Percentiles rank a stretch among this genome's conserved stretches.
phyloP scores from a whole-genome alignment of 2,888 invertebrate species.

The Lochmaea crataegi region DNA sequence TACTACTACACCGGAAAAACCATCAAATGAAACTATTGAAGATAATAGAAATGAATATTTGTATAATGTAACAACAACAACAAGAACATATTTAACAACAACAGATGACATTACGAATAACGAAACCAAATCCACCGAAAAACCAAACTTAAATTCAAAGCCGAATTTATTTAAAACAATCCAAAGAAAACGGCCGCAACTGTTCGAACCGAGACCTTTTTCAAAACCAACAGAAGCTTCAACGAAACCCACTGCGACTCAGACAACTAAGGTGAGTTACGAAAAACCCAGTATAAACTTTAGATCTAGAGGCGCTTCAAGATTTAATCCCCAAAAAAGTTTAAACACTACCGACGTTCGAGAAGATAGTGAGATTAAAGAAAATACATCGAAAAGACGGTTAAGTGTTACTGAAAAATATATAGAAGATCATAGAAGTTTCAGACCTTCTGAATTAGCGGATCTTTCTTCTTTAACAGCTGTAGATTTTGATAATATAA shows the following conservation, averaged over 20 bases:
- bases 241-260: conserved; percentile 56
- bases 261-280: conserved; percentile 67
- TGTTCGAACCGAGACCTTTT: conserved; percentile 60
- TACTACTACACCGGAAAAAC: neutral
- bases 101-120: conserved; percentile 33
- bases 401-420: conserved; percentile 48
- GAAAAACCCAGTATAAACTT: conserved; percentile 37
- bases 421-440: conserved; percentile 55
- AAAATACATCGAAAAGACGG: conserved; percentile 27
- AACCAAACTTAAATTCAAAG: conserved; percentile 35
- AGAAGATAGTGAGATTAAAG: conserved; percentile 14
- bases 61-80: conserved; percentile 31
- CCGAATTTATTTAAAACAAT: conserved; percentile 35
- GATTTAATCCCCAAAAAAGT: conserved; percentile 46
- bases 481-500: conserved; percentile 61
- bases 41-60: conserved; percentile 26
- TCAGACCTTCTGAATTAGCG: conserved; percentile 63
- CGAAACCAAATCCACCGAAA: conserved; percentile 23
- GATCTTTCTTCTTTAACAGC: conserved; percentile 70
- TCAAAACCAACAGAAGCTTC: conserved; percentile 52
- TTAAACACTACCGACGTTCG: neutral
- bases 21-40: conserved; percentile 14
- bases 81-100: conserved; percentile 28
- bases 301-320: conserved; percentile 52
- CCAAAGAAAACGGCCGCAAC: conserved; percentile 51